Evolutionary conservation across 1,140 invertebrate genomes (phyloP).

Genomic region (Brachionus paranguensis): DNA sequence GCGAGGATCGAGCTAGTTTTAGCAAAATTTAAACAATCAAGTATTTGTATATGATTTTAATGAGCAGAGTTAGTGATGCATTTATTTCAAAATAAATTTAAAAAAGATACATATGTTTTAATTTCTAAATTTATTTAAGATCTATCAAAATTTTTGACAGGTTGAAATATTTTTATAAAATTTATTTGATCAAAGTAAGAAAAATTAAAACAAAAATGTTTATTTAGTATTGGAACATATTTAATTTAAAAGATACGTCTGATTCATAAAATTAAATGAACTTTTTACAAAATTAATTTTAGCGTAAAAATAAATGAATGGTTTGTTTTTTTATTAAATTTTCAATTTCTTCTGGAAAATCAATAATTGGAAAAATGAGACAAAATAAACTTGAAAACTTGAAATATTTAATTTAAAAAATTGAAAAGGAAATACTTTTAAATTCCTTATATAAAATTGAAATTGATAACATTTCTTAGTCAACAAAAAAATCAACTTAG

Average conservation of each 20-base stretch:
- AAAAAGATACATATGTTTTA: neutral
- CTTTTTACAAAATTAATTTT: too few species aligned
- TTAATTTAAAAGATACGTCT: too few species aligned
- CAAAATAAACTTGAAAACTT: neutral
- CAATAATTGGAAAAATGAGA: neutral
- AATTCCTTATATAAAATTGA: neutral
- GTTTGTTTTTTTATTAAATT: too few species aligned
- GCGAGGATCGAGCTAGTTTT: too few species aligned
- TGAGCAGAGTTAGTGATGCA: neutral
- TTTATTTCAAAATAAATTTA: neutral
- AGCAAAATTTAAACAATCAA: too few species aligned
- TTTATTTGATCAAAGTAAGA: too few species aligned
- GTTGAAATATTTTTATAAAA: neutral
- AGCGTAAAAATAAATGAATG: too few species aligned
- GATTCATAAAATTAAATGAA: too few species aligned
- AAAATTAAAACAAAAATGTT: neutral
- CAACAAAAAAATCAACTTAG: too few species aligned
- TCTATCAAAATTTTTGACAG: neutral
- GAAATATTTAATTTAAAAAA: neutral
- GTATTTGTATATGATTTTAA: neutral
- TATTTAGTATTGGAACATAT: too few species aligned
- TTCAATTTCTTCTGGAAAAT: neutral
- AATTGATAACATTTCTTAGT: too few species aligned
- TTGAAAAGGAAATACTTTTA: neutral
- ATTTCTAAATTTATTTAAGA: neutral